Evolutionary conservation across 2,113 vertebrate species (phyloP), one percentile per base, ranked within the genome.

Genomic region (Alligator sinensis): DNA sequence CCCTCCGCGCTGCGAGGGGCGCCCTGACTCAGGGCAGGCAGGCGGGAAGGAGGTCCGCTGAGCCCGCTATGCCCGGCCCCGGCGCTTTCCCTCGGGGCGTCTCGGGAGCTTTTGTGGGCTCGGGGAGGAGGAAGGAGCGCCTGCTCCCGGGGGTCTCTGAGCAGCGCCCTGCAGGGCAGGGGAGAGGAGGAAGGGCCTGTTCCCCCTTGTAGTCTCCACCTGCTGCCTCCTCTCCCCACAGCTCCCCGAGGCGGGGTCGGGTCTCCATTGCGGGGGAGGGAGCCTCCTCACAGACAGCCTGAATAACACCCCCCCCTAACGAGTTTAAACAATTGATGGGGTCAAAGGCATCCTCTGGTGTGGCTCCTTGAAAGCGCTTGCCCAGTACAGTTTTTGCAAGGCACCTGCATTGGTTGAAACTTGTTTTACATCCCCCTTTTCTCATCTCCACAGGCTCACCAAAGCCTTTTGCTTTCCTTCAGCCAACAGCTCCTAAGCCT

Each of bases 21-120:
- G 97, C 78, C 81, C 88, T 61, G 9, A n/a, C 19, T 78, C 63
- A 63, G 17, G 62, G 34, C 34, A 34, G 38, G 28, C n/a, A 77
- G 94, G 93, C 11, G 2, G 58, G 59, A 30, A 11, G 17, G 68
- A 9, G n/a, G 4, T n/a, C 58, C 25, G 4, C 24, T 38, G 7
- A 12, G 76, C 93, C 94, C 97, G 97, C 92, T 34, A 96, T 96
- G 79, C 97, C 97, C 5, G 96, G 97, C 76, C 89, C 97, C 94
- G 97, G 98, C 85, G 97, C 97, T 85, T 89, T 34, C 34, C 96
- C 28, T 92, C 79, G 77, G 93, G 95, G 97, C 3, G 93, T 97
- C 5, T 96, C 83, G 22, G 80, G 34, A 34, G 34, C 34, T 34
- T 34, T 34, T 34, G 34, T 34, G 87, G 54, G 89, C 54, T 16